Percentiles rank a stretch among this genome's conserved stretches.
These are phyloP conservation scores for Lucifuga dentata DNA, from an alignment of 2,113 vertebrate species.

Conservation along the genomic window DNA sequence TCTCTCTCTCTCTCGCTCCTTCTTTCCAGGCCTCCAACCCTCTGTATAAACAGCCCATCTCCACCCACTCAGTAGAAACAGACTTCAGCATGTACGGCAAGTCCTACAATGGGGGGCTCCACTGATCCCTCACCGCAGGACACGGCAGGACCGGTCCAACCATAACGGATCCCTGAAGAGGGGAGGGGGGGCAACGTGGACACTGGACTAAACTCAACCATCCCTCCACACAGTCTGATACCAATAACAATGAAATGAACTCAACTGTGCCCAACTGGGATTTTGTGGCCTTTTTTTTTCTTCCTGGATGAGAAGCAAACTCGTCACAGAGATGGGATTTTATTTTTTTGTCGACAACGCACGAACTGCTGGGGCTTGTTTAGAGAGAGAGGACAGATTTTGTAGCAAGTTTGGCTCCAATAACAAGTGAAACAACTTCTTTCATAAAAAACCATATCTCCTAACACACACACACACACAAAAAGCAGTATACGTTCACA, in stretches of 20 bases:
- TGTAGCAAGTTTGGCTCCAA: conserved; percentile 7
- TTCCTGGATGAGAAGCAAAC: conserved; percentile 8
- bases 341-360: not conserved
- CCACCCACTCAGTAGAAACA: conserved; percentile 88
- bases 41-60: conserved; percentile 93
- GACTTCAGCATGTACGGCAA: conserved; percentile 90
- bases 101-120: conserved; percentile 91
- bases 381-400: conserved; percentile 21
- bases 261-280: conserved; percentile 8
- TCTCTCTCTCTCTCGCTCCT: not conserved
- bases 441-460: conserved; percentile 42
- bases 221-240: conserved; percentile 10
- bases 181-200: conserved; percentile 18
- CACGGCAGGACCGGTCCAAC: conserved; percentile 80
- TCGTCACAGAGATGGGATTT: not conserved
- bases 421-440: conserved; percentile 1
- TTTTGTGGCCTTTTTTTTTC: conserved; percentile 38
- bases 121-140: conserved; percentile 82
- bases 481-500: conserved; percentile 46
- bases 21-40: conserved; percentile 91
- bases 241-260: conserved; percentile 15
- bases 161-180: conserved; percentile 17
- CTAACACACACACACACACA: conserved; percentile 23
- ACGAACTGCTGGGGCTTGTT: conserved; percentile 5
- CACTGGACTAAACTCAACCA: conserved; percentile 8